Percentiles rank a stretch among this genome's conserved stretches.
Evolutionary conservation across 2,113 vertebrate species (phyloP).

Genomic region (Zonotrichia leucophrys): DNA sequence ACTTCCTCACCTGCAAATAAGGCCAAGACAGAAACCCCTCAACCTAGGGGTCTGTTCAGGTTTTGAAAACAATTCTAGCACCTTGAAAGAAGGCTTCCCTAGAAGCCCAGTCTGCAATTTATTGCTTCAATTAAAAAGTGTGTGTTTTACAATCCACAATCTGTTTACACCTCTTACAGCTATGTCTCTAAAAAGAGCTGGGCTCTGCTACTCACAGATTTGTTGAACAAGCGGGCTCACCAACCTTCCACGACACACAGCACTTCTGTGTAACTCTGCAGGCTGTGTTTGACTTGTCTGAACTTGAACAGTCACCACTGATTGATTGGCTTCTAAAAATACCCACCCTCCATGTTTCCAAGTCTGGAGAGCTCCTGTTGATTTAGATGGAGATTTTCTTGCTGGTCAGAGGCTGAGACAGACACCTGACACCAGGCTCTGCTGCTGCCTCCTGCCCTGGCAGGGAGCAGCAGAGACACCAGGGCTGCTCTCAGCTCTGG

Average conservation of each 20-base stretch:
- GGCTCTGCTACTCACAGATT: neutral
- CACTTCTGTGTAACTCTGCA: conserved; percentile 56
- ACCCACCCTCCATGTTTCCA: neutral
- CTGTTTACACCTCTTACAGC: neutral
- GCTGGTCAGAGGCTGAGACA: conserved; percentile 7
- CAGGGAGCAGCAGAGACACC: neutral
- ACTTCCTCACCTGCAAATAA: neutral
- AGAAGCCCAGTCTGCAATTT: neutral
- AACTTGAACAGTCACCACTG: conserved; percentile 65
- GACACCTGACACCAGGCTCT: conserved; percentile 3
- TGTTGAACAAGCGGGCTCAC: neutral
- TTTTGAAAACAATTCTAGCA: neutral
- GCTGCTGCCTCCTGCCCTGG: neutral
- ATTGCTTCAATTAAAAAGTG: neutral
- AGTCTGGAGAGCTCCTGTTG: conserved; percentile 48
- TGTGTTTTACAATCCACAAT: conserved; percentile 1
- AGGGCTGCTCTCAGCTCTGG: neutral
- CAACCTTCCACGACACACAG: conserved; percentile 21
- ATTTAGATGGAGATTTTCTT: conserved; percentile 48
- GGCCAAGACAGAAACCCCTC: neutral
- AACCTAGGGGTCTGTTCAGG: neutral
- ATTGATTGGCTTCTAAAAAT: conserved; percentile 74
- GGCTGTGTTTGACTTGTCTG: conserved; percentile 66
- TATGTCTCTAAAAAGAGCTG: neutral
- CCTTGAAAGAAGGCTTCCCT: neutral